Evolutionary conservation across 2,797 vertebrate genomes (phyloP).

Genomic region (Sebastes taczanowskii): DNA sequence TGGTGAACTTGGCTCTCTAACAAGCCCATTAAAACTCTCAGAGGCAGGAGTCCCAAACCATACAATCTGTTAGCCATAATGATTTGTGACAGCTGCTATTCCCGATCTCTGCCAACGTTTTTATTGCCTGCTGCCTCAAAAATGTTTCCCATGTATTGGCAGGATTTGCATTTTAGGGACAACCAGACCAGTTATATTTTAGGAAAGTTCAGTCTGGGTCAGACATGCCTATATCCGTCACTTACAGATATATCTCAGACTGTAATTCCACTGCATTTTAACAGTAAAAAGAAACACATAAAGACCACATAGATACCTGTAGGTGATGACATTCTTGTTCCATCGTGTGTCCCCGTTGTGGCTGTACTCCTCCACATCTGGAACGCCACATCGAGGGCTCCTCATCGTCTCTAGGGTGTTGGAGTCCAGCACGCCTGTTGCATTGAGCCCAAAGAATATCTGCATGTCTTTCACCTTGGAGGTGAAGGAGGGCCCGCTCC

Average conservation of each 20-base stretch:
- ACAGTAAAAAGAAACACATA: background rate
- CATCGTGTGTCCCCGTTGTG: conserved; percentile 68
- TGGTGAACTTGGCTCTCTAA: conserved; percentile 22
- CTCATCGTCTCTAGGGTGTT: conserved; percentile 79
- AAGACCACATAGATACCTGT: conserved; percentile 66
- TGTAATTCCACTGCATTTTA: background rate
- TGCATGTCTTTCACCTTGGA: conserved; percentile 85
- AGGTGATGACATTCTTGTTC: conserved; percentile 82
- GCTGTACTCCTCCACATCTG: conserved; percentile 81
- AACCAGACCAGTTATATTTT: background rate
- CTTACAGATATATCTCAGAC: background rate
- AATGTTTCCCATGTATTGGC: conserved; percentile 20
- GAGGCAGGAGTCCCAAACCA: conserved; percentile 33
- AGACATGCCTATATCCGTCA: background rate
- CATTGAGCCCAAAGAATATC: conserved; percentile 82
- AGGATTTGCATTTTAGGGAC: background rate
- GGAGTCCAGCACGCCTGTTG: conserved; percentile 73
- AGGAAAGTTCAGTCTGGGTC: conserved; percentile 21
- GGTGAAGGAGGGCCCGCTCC: conserved; percentile 71
- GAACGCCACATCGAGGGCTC: conserved; percentile 81
- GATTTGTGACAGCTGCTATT: conserved; percentile 35
- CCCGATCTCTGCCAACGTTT: conserved; percentile 14
- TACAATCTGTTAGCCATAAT: conserved; percentile 16
- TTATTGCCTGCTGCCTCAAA: conserved; percentile 24
- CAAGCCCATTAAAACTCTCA: conserved; percentile 32